Conservation (phyloP, 2,888 invertebrate genomes). For the Seladonia tumulorum region DNA sequence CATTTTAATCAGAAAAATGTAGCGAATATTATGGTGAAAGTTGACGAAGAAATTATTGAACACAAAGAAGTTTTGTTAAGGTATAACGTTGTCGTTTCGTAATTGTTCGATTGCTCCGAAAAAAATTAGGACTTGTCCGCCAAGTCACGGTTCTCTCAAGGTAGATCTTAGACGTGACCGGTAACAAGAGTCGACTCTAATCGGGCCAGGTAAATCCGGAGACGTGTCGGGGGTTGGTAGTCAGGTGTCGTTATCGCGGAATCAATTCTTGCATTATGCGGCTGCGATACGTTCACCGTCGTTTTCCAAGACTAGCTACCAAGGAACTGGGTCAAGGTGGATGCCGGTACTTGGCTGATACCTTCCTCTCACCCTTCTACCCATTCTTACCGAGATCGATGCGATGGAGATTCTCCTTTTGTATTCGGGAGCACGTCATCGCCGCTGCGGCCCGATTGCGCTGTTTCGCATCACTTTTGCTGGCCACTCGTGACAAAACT, state of each 20-base stretch:
- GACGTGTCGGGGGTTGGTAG: not conserved
- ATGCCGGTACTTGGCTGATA: constrained; percentile 42
- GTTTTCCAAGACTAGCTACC: constrained; percentile 59
- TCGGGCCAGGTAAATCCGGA: constrained; percentile 19
- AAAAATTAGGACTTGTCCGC: not conserved
- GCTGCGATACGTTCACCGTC: constrained; percentile 40
- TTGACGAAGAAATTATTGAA: not conserved
- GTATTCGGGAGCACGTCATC: constrained; percentile 44
- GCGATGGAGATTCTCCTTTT: constrained; percentile 52
- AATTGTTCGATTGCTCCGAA: not conserved
- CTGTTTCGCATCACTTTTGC: not conserved
- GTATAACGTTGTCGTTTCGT: not conserved
- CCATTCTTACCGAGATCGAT: constrained; percentile 60
- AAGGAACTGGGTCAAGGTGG: constrained; percentile 68
- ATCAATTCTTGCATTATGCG: constrained; percentile 9
- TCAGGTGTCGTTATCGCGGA: not conserved
- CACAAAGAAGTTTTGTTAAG: not conserved
- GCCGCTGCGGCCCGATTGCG: constrained; percentile 16
- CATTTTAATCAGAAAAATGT: not conserved
- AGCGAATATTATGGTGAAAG: not conserved
- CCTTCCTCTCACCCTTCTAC: constrained; percentile 43
- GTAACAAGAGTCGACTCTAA: constrained; percentile 2
- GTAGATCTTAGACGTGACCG: not conserved
- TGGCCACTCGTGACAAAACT: not conserved
- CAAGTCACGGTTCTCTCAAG: not conserved